These are phyloP conservation scores for Girardinichthys multiradiatus DNA, from an alignment of 2,113 vertebrate genomes.

Conservation along the genomic window DNA sequence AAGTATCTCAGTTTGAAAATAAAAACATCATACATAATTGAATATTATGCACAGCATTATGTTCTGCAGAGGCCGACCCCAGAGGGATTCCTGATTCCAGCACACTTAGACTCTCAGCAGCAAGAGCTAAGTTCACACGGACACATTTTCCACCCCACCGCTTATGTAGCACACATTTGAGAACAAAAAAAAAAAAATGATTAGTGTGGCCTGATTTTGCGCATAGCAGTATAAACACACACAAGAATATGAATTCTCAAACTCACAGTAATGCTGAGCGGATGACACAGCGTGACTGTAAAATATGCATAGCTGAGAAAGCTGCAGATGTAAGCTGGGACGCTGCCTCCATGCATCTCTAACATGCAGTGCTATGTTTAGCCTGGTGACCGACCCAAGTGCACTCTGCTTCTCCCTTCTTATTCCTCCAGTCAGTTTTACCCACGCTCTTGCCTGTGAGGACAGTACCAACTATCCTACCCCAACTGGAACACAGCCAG, in stretches of 20 bases:
- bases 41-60: slow-evolving; percentile 8
- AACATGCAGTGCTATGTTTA: slow-evolving; percentile 57
- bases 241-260: not conserved
- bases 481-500: slow-evolving; percentile 35
- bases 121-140: slow-evolving; percentile 10
- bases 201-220: not conserved
- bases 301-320: slow-evolving; percentile 68
- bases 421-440: slow-evolving; percentile 20
- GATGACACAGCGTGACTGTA: slow-evolving; percentile 72
- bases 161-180: not conserved
- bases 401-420: slow-evolving; percentile 24
- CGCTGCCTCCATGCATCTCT: slow-evolving; percentile 13
- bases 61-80: slow-evolving; percentile 6
- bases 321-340: slow-evolving; percentile 29
- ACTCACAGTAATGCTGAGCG: slow-evolving; percentile 50
- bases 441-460: slow-evolving; percentile 5
- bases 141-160: slow-evolving; percentile 13
- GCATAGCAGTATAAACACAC: not conserved
- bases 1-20: not conserved
- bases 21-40: slow-evolving; percentile 31
- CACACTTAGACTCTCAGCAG: slow-evolving; percentile 18
- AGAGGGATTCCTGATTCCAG: slow-evolving; percentile 9
- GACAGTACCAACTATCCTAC: slow-evolving; percentile 19
- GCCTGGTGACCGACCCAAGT: slow-evolving; percentile 44
- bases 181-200: not conserved